Base-by-base conservation (phyloP, 2,888 invertebrate genomes). In the Agrochola lychnidis region DNA sequence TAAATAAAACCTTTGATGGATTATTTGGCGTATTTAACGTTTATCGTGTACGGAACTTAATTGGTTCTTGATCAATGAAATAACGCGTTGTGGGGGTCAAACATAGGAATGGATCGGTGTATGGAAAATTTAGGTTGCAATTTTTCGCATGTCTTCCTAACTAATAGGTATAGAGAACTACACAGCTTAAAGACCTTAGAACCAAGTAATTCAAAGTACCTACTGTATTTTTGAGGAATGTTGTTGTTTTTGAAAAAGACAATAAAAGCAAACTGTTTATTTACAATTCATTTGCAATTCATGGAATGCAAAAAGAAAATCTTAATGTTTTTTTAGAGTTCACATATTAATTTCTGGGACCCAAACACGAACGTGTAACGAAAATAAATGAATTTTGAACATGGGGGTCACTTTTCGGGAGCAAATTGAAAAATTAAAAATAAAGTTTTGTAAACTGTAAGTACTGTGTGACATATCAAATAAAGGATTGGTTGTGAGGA, bases 1-100 rank as follows among this genome's bases (percentile, higher is more conserved):
- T 70, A 45, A 71, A 71, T 71, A 67, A 73, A 79, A 62, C 51
- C 16, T n/a, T 51, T 56, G 59, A 72, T 61, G 45, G 48, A 61
- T 56, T 83, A 56, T 36, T 78, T 69, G 42, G 57, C 19, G 61
- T 45, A 63, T 77, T 68, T 63, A 57, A 42, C 48, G 19, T 56
- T 57, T 19, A 45, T 30, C 36, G 6, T 53, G 45, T 53, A 70
- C 25, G 4, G 14, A 5, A 79, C 36, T 36, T 36, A 4, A 56
- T 62, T 45, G 16, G 25, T 48, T 61, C 7, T 16, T 30, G 12
- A 40, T 25, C 9, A 40, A 40, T 64, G 0, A 48, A n/a, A 45
- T 61, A 53, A 30, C n/a, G 9, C 14, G 2, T 9, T 53, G 25
- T 22, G 36, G n/a, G 0, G 9, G 30, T 22, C 16, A 9, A 67